These are phyloP conservation scores for Hippolais icterina DNA, from an alignment of 2,113 vertebrate genomes.

Conservation along the genomic window DNA sequence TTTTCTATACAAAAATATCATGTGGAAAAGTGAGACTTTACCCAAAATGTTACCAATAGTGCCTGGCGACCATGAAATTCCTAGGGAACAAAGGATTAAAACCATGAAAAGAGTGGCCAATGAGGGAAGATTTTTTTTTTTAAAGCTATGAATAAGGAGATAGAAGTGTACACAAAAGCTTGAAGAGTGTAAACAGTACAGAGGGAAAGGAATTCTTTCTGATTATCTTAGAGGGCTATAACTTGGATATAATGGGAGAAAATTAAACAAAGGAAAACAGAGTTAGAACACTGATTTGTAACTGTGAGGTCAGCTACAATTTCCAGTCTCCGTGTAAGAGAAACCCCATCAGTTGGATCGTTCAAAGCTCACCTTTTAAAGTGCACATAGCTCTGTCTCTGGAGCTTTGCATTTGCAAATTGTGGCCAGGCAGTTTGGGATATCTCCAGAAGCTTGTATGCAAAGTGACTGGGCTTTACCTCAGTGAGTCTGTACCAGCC, in stretches of 20 bases:
- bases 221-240: conserved; percentile 33
- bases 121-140: conserved; percentile 30
- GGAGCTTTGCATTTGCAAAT: neutral
- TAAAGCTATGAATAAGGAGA: conserved; percentile 47
- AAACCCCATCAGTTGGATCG: neutral
- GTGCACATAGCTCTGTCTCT: neutral
- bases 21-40: neutral
- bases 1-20: neutral
- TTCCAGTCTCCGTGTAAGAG: neutral
- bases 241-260: conserved; percentile 50
- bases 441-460: rapidly evolving
- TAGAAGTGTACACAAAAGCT: conserved; percentile 62
- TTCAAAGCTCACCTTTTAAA: neutral
- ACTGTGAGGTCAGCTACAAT: neutral
- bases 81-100: conserved; percentile 57
- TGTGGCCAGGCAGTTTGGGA: neutral
- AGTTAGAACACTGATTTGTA: neutral
- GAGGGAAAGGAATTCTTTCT: conserved; percentile 54
- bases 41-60: neutral
- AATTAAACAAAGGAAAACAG: conserved; percentile 30
- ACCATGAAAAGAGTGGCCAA: conserved; percentile 10
- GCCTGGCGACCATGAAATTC: neutral
- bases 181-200: conserved; percentile 52
- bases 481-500: neutral
- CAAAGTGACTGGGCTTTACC: neutral